Base-by-base conservation (phyloP, 2,113 vertebrate genomes). In the Trochalopteron elliotii region DNA sequence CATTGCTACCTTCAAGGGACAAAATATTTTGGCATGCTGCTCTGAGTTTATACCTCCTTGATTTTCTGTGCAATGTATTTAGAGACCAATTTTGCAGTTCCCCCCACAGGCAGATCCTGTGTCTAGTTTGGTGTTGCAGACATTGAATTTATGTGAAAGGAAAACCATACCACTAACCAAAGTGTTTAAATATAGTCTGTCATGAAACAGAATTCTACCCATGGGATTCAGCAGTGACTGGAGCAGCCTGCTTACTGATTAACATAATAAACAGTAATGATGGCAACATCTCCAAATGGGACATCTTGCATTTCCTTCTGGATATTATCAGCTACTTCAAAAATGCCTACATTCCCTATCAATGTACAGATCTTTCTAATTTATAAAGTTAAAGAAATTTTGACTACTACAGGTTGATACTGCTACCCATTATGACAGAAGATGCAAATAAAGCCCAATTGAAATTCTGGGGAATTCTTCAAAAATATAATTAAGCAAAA, bases 1-100 rank as follows among this genome's bases (percentile, higher is more conserved):
- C 91, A 90, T 91, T 94, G 65, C 35, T 93, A 42, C 72, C 84
- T 96, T 96, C 80, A 86, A 96, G 89, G 44, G 59, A 96, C 91
- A 89, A 71, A 80, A 91, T 86, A 70, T 95, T 96, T 96, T 96
- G 89, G 27, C 44, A 76, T 30, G 53, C n/a, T 33, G 45, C n/a
- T 71, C 23, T 42, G 33, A 11, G 40, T 83, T 96, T 64, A 3
- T 82, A 50, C 87, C 94, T 96, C 47, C 76, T 90, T 80, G 24
- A 39, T 72, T 79, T 93, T 84, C 61, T 71, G 30, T 77, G 92
- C 40, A 72, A 9, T 49, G 74, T 37, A 74, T 86, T 91, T 90
- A 93, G 90, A 93, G 27, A 31, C 68, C 31, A 85, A 47, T 88
- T 91, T 69, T 88, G 53, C 12, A 56, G 70, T 77, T 61, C 61